These are phyloP conservation scores for Poeciliopsis prolifica DNA, from an alignment of 2,113 vertebrate genomes.

Conservation along the genomic window DNA sequence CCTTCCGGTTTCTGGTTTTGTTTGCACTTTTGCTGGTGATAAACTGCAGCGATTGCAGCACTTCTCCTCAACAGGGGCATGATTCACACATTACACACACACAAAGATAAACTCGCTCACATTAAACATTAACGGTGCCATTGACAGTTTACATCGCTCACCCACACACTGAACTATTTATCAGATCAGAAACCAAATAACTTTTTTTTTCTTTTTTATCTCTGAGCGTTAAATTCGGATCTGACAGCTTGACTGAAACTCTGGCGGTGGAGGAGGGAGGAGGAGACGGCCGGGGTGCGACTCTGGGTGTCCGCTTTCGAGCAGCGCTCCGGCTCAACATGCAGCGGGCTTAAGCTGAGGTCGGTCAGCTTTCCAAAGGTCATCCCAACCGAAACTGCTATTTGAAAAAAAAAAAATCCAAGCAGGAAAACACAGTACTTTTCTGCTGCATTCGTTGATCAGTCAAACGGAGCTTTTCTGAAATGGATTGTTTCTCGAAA, in stretches of 20 bases:
- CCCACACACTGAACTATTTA: conserved; percentile 26
- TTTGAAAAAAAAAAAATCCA: neutral
- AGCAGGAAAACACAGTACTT: neutral
- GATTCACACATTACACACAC: conserved; percentile 61
- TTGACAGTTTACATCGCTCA: conserved; percentile 22
- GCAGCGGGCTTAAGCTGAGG: neutral
- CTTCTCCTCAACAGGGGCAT: conserved; percentile 15
- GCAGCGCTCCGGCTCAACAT: neutral
- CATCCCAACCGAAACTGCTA: neutral
- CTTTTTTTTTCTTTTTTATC: conserved; percentile 4
- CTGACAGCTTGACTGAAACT: conserved; percentile 18
- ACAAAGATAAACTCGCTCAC: conserved; percentile 35
- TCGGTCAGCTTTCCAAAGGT: conserved; percentile 10
- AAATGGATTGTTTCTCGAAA: neutral
- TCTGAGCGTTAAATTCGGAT: conserved; percentile 18
- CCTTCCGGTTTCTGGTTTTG: neutral
- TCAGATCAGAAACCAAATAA: conserved; percentile 10
- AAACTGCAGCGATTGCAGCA: neutral
- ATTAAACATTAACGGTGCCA: conserved; percentile 64
- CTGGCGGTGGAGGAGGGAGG: neutral
- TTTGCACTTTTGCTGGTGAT: neutral
- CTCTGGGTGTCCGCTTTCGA: conserved; percentile 44
- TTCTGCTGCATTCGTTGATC: neutral
- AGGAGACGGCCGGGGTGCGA: conserved; percentile 21
- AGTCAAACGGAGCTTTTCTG: neutral